Conservation (phyloP, 2,888 invertebrate genomes). For the Syritta pipiens region DNA sequence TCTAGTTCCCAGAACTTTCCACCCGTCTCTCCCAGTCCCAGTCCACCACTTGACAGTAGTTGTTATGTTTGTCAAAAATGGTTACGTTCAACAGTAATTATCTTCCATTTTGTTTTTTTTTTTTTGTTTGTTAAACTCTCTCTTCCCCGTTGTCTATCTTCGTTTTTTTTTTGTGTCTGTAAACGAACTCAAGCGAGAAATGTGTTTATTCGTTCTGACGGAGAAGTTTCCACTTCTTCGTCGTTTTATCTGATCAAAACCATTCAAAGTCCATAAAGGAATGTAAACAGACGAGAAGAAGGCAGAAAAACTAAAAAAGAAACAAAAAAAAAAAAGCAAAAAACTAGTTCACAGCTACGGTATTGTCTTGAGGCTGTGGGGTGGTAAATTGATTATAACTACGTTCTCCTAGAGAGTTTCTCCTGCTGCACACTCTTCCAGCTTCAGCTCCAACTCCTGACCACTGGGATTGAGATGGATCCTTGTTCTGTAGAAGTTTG, state of each 20-base stretch:
- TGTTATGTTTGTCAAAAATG: conserved; percentile 3
- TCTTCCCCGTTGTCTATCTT: no score
- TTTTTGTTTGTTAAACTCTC: no score
- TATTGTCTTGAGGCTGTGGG: conserved; percentile 4
- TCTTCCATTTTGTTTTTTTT: no score
- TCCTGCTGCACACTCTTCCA: no score
- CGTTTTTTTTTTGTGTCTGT: no score
- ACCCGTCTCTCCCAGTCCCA: no score
- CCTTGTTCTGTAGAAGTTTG: no score
- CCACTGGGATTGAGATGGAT: conserved; percentile 17
- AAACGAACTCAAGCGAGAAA: background rate
- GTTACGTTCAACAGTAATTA: conserved; percentile 5
- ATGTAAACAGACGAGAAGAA: background rate
- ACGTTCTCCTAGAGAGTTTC: no score
- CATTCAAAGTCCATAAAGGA: background rate
- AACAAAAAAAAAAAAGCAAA: conserved; percentile 8
- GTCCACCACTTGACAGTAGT: background rate
- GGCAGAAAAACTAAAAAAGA: background rate
- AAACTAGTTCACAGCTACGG: conserved; percentile 20
- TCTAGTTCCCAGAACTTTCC: background rate
- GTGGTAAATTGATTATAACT: conserved; percentile 36
- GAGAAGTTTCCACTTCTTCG: background rate
- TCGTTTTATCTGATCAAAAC: conserved; percentile 1
- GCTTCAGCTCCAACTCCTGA: no score
- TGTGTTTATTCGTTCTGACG: conserved; percentile 7